Evolutionary conservation across 2,888 invertebrate species (phyloP).

Genomic region (Erebia palarica): DNA sequence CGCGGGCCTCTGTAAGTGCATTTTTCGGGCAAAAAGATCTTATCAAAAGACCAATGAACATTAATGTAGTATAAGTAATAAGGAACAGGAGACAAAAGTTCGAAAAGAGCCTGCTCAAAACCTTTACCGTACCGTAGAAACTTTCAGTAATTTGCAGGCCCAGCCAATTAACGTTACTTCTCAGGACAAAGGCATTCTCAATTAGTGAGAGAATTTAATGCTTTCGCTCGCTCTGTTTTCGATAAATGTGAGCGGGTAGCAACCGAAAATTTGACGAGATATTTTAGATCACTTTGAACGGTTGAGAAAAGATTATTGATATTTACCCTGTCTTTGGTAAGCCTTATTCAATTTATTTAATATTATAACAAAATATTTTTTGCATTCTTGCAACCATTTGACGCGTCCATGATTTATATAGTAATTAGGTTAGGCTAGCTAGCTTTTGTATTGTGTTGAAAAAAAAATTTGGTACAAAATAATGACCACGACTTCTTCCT

Average conservation of each 20-base stretch:
- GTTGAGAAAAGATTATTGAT: neutral
- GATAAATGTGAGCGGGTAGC: constrained; percentile 6
- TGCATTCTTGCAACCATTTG: no score
- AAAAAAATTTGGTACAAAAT: no score
- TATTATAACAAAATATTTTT: neutral
- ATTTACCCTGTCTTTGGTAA: no score
- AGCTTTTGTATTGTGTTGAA: no score
- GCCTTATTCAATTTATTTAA: no score
- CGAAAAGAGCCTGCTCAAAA: neutral
- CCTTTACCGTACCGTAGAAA: constrained; percentile 17
- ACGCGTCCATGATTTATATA: no score
- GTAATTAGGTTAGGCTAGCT: no score
- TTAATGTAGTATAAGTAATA: no score
- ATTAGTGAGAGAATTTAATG: constrained; percentile 22
- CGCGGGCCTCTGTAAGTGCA: no score
- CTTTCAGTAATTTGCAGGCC: constrained; percentile 19
- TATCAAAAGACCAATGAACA: no score
- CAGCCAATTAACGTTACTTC: constrained; percentile 25
- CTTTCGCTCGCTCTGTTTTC: constrained; percentile 25
- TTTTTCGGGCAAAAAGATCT: no score
- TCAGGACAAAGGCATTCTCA: constrained; percentile 29
- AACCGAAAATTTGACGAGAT: neutral
- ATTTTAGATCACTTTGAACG: constrained; percentile 7
- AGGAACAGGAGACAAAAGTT: neutral
- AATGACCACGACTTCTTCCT: no score